Evolutionary conservation across 2,888 invertebrate genomes (phyloP).

Genomic region (Sturmia bella): DNA sequence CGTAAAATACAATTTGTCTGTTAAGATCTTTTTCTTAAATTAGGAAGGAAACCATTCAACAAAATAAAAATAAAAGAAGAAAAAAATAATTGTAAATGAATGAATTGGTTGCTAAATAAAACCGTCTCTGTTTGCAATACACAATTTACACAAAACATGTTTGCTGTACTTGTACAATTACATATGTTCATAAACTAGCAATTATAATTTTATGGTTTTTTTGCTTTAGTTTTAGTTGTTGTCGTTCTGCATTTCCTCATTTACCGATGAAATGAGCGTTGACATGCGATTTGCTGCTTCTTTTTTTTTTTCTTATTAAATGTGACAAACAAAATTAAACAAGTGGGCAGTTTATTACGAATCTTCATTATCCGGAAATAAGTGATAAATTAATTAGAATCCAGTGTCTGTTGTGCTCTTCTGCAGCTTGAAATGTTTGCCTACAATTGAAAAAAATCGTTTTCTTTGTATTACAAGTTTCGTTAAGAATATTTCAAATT

Average conservation of each 20-base stretch:
- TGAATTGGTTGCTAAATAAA: constrained; percentile 62
- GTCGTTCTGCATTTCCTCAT: constrained; percentile 64
- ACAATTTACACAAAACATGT: constrained; percentile 40
- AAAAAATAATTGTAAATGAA: constrained; percentile 27
- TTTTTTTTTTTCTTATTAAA: constrained; percentile 11
- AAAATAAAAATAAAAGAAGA: constrained; percentile 13
- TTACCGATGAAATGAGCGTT: constrained; percentile 49
- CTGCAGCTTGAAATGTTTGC: constrained; percentile 40
- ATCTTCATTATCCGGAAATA: constrained; percentile 68
- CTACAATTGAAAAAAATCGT: neutral
- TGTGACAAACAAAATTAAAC: constrained; percentile 40
- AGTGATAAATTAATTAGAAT: constrained; percentile 66
- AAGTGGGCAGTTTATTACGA: constrained; percentile 65
- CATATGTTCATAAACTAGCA: constrained; percentile 62
- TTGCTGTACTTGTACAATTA: constrained; percentile 43
- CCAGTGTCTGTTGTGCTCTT: constrained; percentile 43
- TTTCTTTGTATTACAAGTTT: neutral
- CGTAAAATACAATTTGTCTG: constrained; percentile 49
- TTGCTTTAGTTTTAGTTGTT: constrained; percentile 35
- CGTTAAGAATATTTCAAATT: neutral
- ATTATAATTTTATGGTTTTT: constrained; percentile 34
- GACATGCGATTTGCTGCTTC: constrained; percentile 49
- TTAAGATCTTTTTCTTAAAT: constrained; percentile 63
- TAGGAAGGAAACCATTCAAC: constrained; percentile 66
- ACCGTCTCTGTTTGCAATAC: constrained; percentile 41